Base-by-base conservation (phyloP, 23 tunicate genomes). In the Trididemnum clinides region DNA sequence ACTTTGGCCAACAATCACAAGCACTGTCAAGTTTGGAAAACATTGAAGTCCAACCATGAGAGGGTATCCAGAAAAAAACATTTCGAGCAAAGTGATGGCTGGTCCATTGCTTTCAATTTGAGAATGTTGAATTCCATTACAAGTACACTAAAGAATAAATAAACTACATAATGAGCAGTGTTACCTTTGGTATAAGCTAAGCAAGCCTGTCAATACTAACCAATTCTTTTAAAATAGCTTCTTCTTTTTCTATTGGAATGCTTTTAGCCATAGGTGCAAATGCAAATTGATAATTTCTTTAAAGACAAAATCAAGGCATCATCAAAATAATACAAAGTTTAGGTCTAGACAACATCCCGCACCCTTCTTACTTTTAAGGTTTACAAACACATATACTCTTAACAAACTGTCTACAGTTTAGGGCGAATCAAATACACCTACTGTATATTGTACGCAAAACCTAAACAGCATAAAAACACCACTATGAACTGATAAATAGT, bases 11-110 rank as follows among this genome's bases (percentile, higher is more conserved):
- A 94, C 86, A 31, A 94, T 81, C 4, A 94, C 88, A 19, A 94
- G 36, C 0, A 77, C 73, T 21, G 93, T 94, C 19, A 94, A 65
- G 82, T 94, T 81, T 19, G 92, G 90, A 82, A 94, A 94, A 82
- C 85, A 77, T 12, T 89, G 69, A 31, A 94, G 83, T 6, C 98
- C 98, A 77, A 82, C 86, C 80, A 94, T 85, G 44, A 31, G 23
- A 26, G 98, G 98, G 32, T 54, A 88, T 7, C 98, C 98, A 33
- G 98, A 94, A 65, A 94, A 94, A 89, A 94, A 94, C 98, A 94
- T 94, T 75, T 94, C 98, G 66, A 94, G 54, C 49, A 34, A 0
- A 75, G 85, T 94, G 82, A 94, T 81, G 32, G 64, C 72, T 20
- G 90, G 57, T 27, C 94, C 98, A 49, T 66, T 94, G 1, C 91